These are phyloP conservation scores for Epizoanthus illoricatus DNA, from an alignment of 92 coral and sea anemone genomes.

Conservation along the genomic window DNA sequence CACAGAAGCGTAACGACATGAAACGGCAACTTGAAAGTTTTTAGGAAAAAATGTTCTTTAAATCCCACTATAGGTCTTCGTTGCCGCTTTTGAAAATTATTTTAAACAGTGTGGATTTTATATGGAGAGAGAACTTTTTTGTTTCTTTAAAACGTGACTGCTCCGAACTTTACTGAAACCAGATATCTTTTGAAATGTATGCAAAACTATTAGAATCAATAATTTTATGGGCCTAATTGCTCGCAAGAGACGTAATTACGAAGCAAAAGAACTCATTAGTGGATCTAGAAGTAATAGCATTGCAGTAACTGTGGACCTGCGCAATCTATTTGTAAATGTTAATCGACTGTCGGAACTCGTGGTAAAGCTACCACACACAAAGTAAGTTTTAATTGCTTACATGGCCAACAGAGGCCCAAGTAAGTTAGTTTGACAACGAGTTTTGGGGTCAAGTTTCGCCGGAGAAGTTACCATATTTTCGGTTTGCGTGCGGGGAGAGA, in stretches of 20 bases:
- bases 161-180: background rate
- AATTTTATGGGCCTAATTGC: conserved; percentile 25
- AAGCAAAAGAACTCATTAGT: conserved; percentile 25
- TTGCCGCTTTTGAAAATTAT: background rate
- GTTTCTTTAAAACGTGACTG: background rate
- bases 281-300: conserved; percentile 21
- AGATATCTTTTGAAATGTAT: conserved; percentile 16
- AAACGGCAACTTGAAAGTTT: background rate
- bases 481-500: background rate
- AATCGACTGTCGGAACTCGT: conserved; percentile 1
- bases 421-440: background rate
- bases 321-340: background rate
- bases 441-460: too few species aligned
- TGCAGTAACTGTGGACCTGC: background rate
- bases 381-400: conserved; percentile 14
- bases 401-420: background rate
- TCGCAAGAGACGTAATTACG: conserved; percentile 11
- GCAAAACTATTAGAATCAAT: conserved; percentile 21
- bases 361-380: conserved; percentile 1
- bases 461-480: background rate
- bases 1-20: background rate
- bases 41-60: background rate
- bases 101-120: background rate
- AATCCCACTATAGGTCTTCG: background rate
- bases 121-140: background rate